Percentiles rank a stretch among this genome's conserved stretches.
Conservation (phyloP, 2,113 vertebrate genomes). For the Sylvia atricapilla region DNA sequence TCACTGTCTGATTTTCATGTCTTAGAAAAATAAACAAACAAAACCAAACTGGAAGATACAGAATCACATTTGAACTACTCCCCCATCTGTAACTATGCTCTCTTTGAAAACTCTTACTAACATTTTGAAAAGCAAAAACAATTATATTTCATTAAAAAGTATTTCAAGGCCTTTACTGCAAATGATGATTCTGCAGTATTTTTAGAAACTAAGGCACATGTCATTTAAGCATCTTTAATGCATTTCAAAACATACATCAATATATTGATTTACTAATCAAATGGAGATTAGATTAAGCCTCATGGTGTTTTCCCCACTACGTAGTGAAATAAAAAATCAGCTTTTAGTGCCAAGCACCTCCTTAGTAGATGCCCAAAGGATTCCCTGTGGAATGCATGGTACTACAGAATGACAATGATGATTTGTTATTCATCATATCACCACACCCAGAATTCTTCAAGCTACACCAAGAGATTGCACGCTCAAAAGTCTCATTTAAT, state of each 20-base stretch:
- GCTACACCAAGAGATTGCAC: neutral
- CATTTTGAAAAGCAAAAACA: neutral
- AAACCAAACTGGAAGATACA: neutral
- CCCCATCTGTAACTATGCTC: neutral
- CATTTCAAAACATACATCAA: neutral
- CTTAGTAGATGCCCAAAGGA: neutral
- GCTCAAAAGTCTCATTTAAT: neutral
- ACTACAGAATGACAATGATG: neutral
- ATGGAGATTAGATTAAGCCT: neutral
- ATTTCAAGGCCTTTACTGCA: neutral
- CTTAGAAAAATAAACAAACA: neutral
- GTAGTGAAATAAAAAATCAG: neutral
- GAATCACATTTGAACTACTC: neutral
- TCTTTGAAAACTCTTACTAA: neutral
- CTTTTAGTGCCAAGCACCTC: fast-evolving
- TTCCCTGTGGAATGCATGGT: neutral
- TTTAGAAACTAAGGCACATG: neutral
- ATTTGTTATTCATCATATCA: neutral
- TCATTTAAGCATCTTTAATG: neutral
- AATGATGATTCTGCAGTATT: neutral
- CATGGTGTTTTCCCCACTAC: neutral
- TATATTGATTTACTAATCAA: neutral
- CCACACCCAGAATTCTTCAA: neutral
- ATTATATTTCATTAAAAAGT: neutral
- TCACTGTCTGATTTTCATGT: neutral